Percentiles rank a stretch among this genome's conserved stretches.
Conservation (phyloP, 2,888 invertebrate genomes). For the Eilema caniola region DNA sequence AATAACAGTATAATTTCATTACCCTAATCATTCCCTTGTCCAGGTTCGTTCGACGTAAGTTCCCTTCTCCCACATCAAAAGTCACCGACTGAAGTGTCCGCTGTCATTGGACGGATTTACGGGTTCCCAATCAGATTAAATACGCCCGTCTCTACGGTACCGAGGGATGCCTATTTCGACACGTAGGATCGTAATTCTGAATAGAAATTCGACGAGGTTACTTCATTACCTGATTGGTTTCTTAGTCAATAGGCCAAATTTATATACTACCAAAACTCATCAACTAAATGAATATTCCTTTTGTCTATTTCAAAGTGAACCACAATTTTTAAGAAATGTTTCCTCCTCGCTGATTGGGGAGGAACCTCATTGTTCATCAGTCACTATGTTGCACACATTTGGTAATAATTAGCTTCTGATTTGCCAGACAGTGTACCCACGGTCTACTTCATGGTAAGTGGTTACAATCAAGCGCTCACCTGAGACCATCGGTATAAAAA, state of each 20-base stretch:
- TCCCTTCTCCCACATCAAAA: slow-evolving; percentile 29
- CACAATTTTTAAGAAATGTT: too few relatives aligned
- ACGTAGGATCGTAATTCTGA: background rate
- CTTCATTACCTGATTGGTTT: background rate
- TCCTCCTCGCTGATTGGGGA: too few relatives aligned
- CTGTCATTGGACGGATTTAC: slow-evolving; percentile 45
- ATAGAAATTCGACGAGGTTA: background rate
- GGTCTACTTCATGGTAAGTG: background rate
- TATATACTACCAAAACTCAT: background rate
- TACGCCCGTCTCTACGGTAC: slow-evolving; percentile 20
- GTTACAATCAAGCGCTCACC: background rate
- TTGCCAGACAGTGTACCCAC: background rate
- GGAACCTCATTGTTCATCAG: background rate
- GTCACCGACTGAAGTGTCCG: slow-evolving; percentile 24
- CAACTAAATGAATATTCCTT: too few relatives aligned
- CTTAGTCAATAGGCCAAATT: background rate
- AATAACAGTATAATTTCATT: slow-evolving; percentile 17
- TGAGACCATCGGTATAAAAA: background rate
- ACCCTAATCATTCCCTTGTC: slow-evolving; percentile 10
- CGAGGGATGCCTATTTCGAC: slow-evolving; percentile 23
- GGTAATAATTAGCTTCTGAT: background rate
- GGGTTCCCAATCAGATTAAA: slow-evolving; percentile 45
- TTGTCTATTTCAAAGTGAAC: too few relatives aligned
- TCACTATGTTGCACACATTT: background rate
- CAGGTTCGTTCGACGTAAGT: slow-evolving; percentile 12